A percentile compares a stretch with the other conserved stretches of the same genome.
phyloP scores from a whole-genome alignment of 2,888 invertebrate species.

The Drosophila incognita region DNA sequence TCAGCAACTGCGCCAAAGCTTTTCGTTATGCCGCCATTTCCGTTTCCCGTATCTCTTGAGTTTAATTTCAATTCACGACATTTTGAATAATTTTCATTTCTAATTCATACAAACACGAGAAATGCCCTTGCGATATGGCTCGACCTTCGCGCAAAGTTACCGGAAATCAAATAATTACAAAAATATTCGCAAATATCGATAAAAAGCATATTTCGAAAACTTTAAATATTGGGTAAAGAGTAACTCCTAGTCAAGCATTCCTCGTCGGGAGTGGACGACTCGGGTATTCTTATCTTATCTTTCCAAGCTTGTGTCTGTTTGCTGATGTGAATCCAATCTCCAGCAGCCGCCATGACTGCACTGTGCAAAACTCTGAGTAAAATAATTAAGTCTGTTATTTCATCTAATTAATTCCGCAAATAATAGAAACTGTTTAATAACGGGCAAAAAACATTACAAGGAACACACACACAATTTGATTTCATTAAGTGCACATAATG shows the following conservation, averaged over 20 bases:
- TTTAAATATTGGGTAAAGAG: not conserved
- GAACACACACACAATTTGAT: not conserved
- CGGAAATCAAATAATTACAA: not conserved
- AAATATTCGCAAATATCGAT: not conserved
- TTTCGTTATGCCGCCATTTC: slow-evolving; percentile 39
- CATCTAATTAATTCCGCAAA: not conserved
- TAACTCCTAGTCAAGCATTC: not conserved
- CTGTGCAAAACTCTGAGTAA: not conserved
- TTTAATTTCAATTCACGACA: slow-evolving; percentile 48
- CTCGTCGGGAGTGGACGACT: too few species aligned
- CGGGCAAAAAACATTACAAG: not conserved
- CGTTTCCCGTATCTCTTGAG: slow-evolving; percentile 28
- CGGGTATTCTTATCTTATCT: not conserved
- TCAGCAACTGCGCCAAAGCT: slow-evolving; percentile 29
- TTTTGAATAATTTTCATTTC: slow-evolving; percentile 35
- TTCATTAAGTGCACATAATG: not conserved
- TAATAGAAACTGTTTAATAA: not conserved
- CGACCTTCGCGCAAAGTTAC: not conserved
- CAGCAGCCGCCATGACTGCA: too few species aligned
- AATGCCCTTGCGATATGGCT: not conserved
- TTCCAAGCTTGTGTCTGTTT: not conserved
- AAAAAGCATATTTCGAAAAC: not conserved
- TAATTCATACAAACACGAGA: not conserved
- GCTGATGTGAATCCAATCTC: not conserved
- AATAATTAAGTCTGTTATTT: not conserved